A percentile compares a stretch with the other conserved stretches of the same genome.
These are phyloP conservation scores for Myxocyprinus asiaticus DNA, from an alignment of 2,113 vertebrate species.

Conservation along the genomic window DNA sequence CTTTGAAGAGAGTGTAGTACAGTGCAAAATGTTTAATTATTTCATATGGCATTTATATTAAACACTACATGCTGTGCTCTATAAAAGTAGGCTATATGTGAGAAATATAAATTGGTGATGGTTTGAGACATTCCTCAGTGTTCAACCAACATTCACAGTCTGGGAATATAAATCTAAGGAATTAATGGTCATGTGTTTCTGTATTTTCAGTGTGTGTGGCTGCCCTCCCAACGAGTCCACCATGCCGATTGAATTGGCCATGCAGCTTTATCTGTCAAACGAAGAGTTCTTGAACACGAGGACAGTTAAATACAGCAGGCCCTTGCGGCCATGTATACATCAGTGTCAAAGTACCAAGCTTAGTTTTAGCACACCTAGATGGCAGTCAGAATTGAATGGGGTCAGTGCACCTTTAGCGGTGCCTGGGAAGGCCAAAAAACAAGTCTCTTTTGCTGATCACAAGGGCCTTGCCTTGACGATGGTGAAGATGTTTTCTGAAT, in stretches of 20 bases:
- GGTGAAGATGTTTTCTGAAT: slow-evolving; percentile 90
- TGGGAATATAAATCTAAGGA: background rate
- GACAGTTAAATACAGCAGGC: slow-evolving; percentile 65
- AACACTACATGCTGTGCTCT: background rate
- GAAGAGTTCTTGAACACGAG: slow-evolving; percentile 79
- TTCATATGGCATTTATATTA: background rate
- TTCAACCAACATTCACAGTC: background rate
- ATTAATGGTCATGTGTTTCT: background rate
- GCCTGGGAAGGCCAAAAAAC: slow-evolving; percentile 79
- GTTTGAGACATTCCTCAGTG: background rate
- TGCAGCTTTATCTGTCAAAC: slow-evolving; percentile 79
- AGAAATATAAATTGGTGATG: background rate
- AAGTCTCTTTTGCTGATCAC: slow-evolving; percentile 90
- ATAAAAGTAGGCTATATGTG: background rate
- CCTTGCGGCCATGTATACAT: slow-evolving; percentile 76
- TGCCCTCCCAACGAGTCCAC: slow-evolving; percentile 65
- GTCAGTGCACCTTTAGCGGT: slow-evolving; percentile 44
- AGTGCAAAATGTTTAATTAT: background rate
- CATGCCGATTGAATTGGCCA: slow-evolving; percentile 87
- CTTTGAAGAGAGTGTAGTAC: no score
- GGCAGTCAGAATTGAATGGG: no score
- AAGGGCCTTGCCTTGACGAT: slow-evolving; percentile 83
- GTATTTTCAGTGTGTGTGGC: slow-evolving; percentile 68
- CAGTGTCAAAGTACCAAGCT: background rate
- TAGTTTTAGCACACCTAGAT: slow-evolving; percentile 34